These are phyloP conservation scores for Erpobdella octoculata DNA, from an alignment of 2,888 invertebrate species.

Conservation along the genomic window DNA sequence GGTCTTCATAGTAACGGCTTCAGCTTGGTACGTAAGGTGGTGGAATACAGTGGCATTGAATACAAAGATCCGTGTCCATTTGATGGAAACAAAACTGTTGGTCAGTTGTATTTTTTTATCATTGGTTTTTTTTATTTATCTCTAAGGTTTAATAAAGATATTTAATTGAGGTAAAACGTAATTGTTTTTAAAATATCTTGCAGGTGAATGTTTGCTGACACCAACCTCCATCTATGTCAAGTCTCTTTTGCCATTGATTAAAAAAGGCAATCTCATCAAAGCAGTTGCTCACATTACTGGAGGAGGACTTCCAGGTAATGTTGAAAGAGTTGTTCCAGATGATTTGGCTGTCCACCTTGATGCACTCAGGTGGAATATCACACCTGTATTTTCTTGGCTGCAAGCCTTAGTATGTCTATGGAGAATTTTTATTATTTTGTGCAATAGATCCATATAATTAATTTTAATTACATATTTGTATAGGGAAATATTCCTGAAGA, in stretches of 20 bases:
- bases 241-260: slow-evolving; percentile 64
- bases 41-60: slow-evolving; percentile 53
- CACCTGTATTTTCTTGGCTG: slow-evolving; percentile 78
- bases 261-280: slow-evolving; percentile 62
- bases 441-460: not conserved
- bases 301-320: slow-evolving; percentile 81
- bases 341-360: slow-evolving; percentile 54
- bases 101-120: too few relatives aligned
- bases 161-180: too few relatives aligned
- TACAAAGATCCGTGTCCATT: not conserved
- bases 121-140: too few relatives aligned
- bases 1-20: slow-evolving; percentile 93
- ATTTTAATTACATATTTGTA: not conserved
- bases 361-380: slow-evolving; percentile 49
- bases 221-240: slow-evolving; percentile 83
- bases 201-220: slow-evolving; percentile 72
- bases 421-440: not conserved
- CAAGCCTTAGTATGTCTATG: slow-evolving; percentile 48
- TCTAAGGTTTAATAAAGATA: too few relatives aligned
- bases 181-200: too few relatives aligned
- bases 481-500: slow-evolving; percentile 65
- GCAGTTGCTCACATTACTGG: slow-evolving; percentile 89
- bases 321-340: slow-evolving; percentile 70
- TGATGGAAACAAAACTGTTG: not conserved
- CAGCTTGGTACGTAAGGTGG: slow-evolving; percentile 73